A percentile compares a stretch with the other conserved stretches of the same genome.
Conservation (phyloP, 2,113 vertebrate species). For the Cryptomyrus ogoouensis region DNA sequence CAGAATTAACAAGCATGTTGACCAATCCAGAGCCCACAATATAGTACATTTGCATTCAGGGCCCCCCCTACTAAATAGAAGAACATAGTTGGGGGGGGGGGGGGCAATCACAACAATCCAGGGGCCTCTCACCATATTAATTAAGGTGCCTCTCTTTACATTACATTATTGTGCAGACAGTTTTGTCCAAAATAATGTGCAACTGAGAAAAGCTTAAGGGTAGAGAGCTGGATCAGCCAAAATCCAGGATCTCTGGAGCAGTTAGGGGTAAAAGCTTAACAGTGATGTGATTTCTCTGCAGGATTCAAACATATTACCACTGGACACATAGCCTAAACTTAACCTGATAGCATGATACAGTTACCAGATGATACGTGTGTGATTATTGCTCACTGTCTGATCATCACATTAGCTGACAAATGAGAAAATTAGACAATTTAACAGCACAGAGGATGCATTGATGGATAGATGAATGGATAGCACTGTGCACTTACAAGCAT, state of each 20-base stretch:
- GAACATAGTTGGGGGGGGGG: neutral
- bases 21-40: neutral
- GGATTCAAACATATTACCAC: neutral
- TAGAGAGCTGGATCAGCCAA: neutral
- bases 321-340: neutral
- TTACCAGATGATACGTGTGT: neutral
- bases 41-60: neutral
- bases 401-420: neutral
- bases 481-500: neutral
- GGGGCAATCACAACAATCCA: neutral
- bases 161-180: neutral
- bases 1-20: neutral
- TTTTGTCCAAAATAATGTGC: neutral
- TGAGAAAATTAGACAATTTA: neutral
- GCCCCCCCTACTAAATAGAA: neutral
- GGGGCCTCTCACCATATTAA: neutral
- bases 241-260: neutral
- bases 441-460: neutral
- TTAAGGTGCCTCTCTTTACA: neutral
- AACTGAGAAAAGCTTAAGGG: neutral
- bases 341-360: neutral
- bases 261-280: neutral
- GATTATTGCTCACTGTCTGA: neutral
- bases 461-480: neutral
- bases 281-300: neutral